Evolutionary conservation across 1,140 invertebrate species (phyloP).

Genomic region (Phymorhynchus buccinoides): DNA sequence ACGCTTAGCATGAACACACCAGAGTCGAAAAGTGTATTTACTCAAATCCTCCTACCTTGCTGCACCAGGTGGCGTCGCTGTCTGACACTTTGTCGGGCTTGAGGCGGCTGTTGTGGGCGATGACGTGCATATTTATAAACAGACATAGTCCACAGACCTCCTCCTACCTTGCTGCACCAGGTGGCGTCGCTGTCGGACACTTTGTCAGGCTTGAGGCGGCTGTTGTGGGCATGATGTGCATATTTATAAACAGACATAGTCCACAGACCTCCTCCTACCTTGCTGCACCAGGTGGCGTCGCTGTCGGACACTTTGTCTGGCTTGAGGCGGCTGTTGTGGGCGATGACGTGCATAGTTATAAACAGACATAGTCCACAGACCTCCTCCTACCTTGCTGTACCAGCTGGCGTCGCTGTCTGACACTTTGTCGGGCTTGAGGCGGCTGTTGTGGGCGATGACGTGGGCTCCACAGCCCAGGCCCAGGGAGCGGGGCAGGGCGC

Average conservation of each 20-base stretch:
- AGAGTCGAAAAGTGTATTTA: too few species aligned
- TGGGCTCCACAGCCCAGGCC: slow-evolving; percentile 60
- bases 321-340: slow-evolving; percentile 57
- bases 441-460: slow-evolving; percentile 58
- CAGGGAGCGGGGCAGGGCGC: slow-evolving; percentile 60
- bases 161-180: slow-evolving; percentile 69
- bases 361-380: too few species aligned
- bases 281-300: slow-evolving; percentile 66
- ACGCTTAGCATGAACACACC: too few species aligned
- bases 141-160: too few species aligned
- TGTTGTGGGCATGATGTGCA: slow-evolving; percentile 60
- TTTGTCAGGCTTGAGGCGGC: slow-evolving; percentile 64
- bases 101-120: slow-evolving; percentile 57
- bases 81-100: slow-evolving; percentile 66
- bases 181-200: slow-evolving; percentile 60
- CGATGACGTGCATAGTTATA: too few species aligned
- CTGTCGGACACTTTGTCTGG: slow-evolving; percentile 64
- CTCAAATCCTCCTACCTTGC: too few species aligned
- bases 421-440: slow-evolving; percentile 63
- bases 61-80: slow-evolving; percentile 64
- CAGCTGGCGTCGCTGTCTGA: slow-evolving; percentile 65
- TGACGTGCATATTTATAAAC: too few species aligned
- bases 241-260: too few species aligned
- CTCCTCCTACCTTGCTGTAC: slow-evolving; percentile 67
- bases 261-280: too few species aligned